Evolutionary conservation across 1,140 invertebrate genomes (phyloP), one percentile per base, ranked within the genome.

Genomic region (Mycetomoellerius zeteki): DNA sequence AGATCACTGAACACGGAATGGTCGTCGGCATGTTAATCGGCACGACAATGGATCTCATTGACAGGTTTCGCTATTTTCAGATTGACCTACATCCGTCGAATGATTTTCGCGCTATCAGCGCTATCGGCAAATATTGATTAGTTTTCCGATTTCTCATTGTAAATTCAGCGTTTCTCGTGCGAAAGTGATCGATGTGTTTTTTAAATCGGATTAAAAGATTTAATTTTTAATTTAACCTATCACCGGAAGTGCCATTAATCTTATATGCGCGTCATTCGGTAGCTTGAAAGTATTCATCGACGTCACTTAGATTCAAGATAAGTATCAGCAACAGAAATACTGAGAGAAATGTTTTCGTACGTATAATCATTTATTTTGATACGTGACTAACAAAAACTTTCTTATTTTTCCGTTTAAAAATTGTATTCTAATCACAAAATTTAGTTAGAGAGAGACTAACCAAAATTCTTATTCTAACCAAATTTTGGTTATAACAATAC

Each of bases 11-110:
- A 52, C 10, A 21, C 56, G n/a, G 58, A 21, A 21, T 56, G 62
- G 43, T 37, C 76, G 47, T 54, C n/a, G 21, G 72, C 75, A 73
- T 78, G 85, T 87, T 84, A 90, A 87, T 89, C 88, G 85, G 19
- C 8, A 60, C 19, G 33, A 89, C 88, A 87, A 90, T 91, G 82
- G 78, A 85, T 27, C 69, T 86, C 62, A 86, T 91, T 85, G 87
- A 50, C 64, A 72, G 43, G 81, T 89, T 71, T 84, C 78, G 91
- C 78, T 86, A 91, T 91, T 91, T 90, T 77, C 88, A 91, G 78
- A 64, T 78, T 86, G 90, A 92, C 91, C 91, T 80, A 90, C 80
- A 92, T 91, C 60, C 69, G 60, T 62, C 69, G 75, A 91, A 78
- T 84, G 73, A 89, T 89, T 88, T 82, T 88, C 87, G 52, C 69